Conservation (phyloP, 2,113 vertebrate species). For the Ceyx melanurus region DNA sequence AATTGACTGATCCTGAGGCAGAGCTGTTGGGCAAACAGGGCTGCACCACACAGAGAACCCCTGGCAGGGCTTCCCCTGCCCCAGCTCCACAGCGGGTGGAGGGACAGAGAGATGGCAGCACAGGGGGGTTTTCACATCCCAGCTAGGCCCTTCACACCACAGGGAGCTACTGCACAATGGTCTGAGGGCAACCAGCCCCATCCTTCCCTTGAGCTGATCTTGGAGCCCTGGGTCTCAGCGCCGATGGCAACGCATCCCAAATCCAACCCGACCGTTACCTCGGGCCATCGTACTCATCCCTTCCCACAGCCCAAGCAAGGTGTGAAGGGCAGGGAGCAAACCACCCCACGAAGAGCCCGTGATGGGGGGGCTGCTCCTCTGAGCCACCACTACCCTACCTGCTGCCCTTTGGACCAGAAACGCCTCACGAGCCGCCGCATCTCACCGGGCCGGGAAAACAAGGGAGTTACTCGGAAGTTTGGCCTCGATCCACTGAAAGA, state of each 20-base stretch:
- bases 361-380: not conserved
- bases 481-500: not conserved
- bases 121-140: rapidly evolving
- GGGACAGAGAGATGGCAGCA: not conserved
- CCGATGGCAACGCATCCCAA: rapidly evolving
- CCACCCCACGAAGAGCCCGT: rapidly evolving
- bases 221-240: not conserved
- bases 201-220: not conserved
- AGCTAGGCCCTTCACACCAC: rapidly evolving
- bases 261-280: rapidly evolving
- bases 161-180: rapidly evolving
- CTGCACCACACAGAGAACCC: not conserved
- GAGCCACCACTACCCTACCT: rapidly evolving
- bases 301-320: not conserved
- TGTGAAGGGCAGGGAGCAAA: not conserved
- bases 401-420: not conserved
- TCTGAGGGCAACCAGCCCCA: not conserved
- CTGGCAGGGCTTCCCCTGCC: not conserved
- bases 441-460: not conserved
- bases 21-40: not conserved
- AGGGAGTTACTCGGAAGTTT: not conserved
- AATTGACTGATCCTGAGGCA: constrained; percentile 3
- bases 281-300: not conserved
- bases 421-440: rapidly evolving
- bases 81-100: not conserved